Evolutionary conservation across 2,113 vertebrate species (phyloP), one percentile per base, ranked within the genome.

Genomic region (Oceanodroma tethys): DNA sequence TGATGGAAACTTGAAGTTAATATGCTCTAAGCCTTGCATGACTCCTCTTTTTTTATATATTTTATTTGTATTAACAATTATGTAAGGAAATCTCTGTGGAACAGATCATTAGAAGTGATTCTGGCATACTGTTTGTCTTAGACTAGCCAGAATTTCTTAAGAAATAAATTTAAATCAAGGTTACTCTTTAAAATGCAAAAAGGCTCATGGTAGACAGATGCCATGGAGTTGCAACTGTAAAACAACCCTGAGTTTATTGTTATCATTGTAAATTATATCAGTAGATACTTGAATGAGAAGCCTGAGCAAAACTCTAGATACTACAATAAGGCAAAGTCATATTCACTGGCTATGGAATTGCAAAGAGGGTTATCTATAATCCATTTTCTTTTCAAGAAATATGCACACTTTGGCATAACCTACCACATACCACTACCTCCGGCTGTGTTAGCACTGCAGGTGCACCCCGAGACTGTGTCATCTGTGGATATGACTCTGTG

Each of bases 41-140:
- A 86, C 66, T 95, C 53, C 48, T 81, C 53, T 88, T 84, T 81
- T 84, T 72, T 14, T 42, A 82, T 53, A n/a, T 66, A 48, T 85
- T 80, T 93, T 93, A 81, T 87, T 81, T 91, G 52, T 85, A 84
- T 82, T 84, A 81, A 81, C 34, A 91, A 59, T 74, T 91, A 84
- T 34, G 16, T 55, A 74, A 83, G 42, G 47, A 76, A 73, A 84
- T 83, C 86, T 92, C 55, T 47, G 9, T 19, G 50, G 36, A 52
- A 82, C 63, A 74, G 74, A 85, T 58, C 42, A 86, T 60, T 62
- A 85, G 58, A 80, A 80, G 65, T 36, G 32, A 87, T 89, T 89
- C 65, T 79, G 43, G 36, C 42, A 82, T 30, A 47, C 17, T 43
- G 38, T 52, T 90, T 87, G 40, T 43, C 59, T 93, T 63, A 62